These are phyloP conservation scores for Agraylea sexmaculata DNA, from an alignment of 1,140 invertebrate genomes.

Conservation along the genomic window DNA sequence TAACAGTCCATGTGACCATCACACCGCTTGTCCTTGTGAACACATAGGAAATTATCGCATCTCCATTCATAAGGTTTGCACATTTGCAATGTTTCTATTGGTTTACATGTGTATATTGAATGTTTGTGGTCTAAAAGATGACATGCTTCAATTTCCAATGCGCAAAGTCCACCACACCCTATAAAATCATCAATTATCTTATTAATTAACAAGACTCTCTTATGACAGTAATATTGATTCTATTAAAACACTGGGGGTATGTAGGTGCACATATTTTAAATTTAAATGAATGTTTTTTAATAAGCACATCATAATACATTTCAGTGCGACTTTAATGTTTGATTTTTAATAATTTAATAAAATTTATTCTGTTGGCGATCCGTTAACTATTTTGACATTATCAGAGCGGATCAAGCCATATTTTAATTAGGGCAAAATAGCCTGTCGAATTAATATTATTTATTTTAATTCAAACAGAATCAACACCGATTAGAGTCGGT, in stretches of 20 bases:
- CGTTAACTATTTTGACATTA: too few species aligned
- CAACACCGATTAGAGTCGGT: too few species aligned
- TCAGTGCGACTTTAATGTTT: too few species aligned
- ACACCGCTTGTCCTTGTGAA: conserved; percentile 51
- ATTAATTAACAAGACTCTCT: background rate
- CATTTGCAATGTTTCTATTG: conserved; percentile 31
- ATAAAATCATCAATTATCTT: conserved; percentile 5
- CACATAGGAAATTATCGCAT: conserved; percentile 60
- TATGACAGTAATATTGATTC: background rate
- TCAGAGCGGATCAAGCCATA: too few species aligned
- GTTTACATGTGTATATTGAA: conserved; percentile 38
- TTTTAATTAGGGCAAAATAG: too few species aligned
- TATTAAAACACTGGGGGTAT: too few species aligned
- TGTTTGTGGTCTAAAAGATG: conserved; percentile 45
- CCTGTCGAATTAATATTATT: too few species aligned
- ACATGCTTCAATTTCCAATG: conserved; percentile 56
- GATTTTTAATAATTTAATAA: too few species aligned
- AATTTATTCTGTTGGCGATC: too few species aligned
- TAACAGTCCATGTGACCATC: conserved; percentile 69
- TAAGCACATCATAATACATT: too few species aligned
- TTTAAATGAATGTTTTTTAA: background rate
- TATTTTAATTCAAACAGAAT: too few species aligned
- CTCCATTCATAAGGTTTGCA: conserved; percentile 51
- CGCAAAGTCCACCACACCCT: conserved; percentile 61
- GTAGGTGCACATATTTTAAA: too few species aligned